Evolutionary conservation across 2,888 invertebrate genomes (phyloP), one percentile per base, ranked within the genome.

Genomic region (Flabesymbios commensalis): DNA sequence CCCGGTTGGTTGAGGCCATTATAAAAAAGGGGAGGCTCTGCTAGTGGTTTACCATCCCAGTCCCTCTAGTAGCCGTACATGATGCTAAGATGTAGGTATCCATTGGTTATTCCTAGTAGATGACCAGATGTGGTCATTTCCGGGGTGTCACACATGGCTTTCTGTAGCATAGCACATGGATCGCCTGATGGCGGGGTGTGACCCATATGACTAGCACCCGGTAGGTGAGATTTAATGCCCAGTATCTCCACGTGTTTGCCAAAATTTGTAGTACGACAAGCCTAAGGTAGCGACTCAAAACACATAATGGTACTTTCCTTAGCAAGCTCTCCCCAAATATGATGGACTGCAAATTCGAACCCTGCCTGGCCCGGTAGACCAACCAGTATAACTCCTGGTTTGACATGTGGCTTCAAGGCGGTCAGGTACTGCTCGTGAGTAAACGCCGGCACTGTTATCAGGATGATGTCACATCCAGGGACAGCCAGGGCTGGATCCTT

Each of bases 361-460:
- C 77, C 76, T 1, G 61, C 61, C 48, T 49, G 75, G 4, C 77
- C 75, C 0, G 77, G 75, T 60, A 74, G 62, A 1, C 75, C 77
- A 17, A 72, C 69, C 5, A 77, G 65, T 10, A 71, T 64, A 1
- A 74, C 68, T 41, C 74, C 72, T 2, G 70, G 68, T 33, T 73
- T 61, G 1, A 77, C 31, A 45, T 68, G 64, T 3, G 71, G 69
- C 29, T 63, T 59, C 28, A 77, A 67, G 3, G 69, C 72, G 26
- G 66, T 52, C 31, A 77, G 69, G 58, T 77, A 77, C 45, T 68
- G 64, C 39, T 67, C 69, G 59, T 77, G 77, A 1, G 75, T 75
- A 54, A 76, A 77, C 0, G 75, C 77, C 10, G 77, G 77, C 1
- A 77, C 75, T 0, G 70, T 69, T 47, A 77, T 65, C 28, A 74